These are phyloP conservation scores for Microplitis demolitor DNA, from an alignment of 1,140 invertebrate species.

Conservation along the genomic window DNA sequence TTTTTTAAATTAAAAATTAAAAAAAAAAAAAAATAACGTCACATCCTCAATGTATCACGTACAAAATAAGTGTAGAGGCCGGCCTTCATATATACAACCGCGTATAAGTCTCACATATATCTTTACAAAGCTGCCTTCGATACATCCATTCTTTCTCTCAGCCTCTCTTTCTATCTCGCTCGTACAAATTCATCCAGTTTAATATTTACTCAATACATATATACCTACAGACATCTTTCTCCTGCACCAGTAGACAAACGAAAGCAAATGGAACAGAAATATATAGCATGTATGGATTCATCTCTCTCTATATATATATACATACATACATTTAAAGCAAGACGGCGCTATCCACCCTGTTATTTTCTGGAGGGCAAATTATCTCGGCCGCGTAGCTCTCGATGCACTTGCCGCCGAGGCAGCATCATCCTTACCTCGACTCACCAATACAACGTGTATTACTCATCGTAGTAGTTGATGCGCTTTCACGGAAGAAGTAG, in stretches of 20 bases:
- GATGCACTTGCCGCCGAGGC: conserved; percentile 49
- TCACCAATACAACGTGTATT: conserved; percentile 19
- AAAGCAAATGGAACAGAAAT: too few species aligned
- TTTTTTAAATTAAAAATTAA: background rate
- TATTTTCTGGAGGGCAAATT: conserved; percentile 61
- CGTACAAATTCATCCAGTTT: background rate
- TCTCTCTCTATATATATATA: conserved; percentile 13
- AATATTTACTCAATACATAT: too few species aligned
- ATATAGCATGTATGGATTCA: too few species aligned
- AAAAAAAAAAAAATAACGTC: conserved; percentile 6
- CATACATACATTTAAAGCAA: background rate
- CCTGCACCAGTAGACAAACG: background rate
- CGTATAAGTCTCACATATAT: background rate
- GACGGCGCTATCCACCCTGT: conserved; percentile 53
- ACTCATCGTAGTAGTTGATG: conserved; percentile 35
- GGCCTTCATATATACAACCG: conserved; percentile 4
- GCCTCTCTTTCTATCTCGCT: background rate
- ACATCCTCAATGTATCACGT: conserved; percentile 15
- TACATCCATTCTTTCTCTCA: conserved; percentile 1
- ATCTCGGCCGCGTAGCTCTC: conserved; percentile 50
- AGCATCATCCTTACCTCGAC: conserved; percentile 17
- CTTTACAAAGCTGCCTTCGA: conserved; percentile 14
- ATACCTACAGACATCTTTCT: background rate
- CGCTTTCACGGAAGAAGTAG: conserved; percentile 51
- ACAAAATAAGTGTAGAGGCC: conserved; percentile 17